phyloP scores from a whole-genome alignment of 2,113 vertebrate genomes.

The Pedetes capensis region DNA sequence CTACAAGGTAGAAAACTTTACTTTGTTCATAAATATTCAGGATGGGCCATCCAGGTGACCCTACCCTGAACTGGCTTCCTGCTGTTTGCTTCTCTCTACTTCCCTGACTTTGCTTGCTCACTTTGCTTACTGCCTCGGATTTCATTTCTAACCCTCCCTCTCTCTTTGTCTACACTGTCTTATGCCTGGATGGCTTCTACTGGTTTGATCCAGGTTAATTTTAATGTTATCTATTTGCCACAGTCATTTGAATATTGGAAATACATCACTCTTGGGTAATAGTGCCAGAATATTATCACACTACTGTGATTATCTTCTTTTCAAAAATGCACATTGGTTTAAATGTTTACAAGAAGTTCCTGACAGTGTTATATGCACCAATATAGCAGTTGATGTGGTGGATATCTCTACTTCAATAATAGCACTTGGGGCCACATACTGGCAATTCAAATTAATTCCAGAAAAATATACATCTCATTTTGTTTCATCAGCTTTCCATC shows the following conservation, averaged over 20 bases:
- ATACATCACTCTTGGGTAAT: not conserved
- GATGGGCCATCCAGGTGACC: not conserved
- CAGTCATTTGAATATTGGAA: not conserved
- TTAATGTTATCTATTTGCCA: not conserved
- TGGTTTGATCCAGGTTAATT: not conserved
- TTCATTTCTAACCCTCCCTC: not conserved
- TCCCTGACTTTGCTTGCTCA: too few relatives aligned
- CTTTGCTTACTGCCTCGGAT: not conserved
- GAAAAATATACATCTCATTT: conserved; percentile 47
- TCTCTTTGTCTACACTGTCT: not conserved
- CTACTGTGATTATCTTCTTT: not conserved
- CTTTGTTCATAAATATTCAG: not conserved
- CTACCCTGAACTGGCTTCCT: not conserved
- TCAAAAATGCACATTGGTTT: not conserved
- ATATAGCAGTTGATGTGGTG: not conserved
- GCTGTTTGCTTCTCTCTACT: not conserved
- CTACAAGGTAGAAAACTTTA: not conserved
- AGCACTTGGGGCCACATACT: not conserved
- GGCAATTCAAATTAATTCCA: not conserved
- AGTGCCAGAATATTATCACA: not conserved
- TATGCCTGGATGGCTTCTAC: not conserved
- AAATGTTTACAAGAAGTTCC: not conserved
- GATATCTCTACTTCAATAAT: not conserved
- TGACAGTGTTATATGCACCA: not conserved
- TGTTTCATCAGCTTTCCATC: conserved; percentile 27